These are phyloP conservation scores for Rhinophrynus dorsalis DNA, from an alignment of 2,797 vertebrate species.

Conservation along the genomic window DNA sequence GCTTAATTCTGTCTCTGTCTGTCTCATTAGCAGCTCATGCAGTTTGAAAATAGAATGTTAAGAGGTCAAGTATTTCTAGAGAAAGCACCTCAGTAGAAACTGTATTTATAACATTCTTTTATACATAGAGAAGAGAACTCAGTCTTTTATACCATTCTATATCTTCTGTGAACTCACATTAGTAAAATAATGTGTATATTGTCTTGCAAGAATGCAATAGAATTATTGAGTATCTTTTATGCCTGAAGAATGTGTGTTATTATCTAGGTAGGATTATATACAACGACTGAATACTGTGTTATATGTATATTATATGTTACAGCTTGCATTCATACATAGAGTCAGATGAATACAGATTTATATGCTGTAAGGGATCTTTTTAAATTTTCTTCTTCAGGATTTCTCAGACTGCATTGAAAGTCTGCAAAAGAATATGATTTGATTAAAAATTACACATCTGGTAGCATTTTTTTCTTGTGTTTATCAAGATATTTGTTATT, in stretches of 20 bases:
- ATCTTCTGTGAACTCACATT: constrained; percentile 8
- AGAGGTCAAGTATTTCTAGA: constrained; percentile 47
- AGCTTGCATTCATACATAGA: too few species aligned
- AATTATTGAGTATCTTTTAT: background rate
- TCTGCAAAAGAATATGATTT: too few species aligned
- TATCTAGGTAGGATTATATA: background rate
- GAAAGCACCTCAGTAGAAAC: constrained; percentile 26
- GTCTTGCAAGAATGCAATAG: background rate
- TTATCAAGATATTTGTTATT: too few species aligned
- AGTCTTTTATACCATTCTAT: constrained; percentile 21
- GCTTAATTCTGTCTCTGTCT: constrained; percentile 51
- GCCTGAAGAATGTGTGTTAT: background rate
- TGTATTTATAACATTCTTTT: constrained; percentile 40
- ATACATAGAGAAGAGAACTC: constrained; percentile 8
- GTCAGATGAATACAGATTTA: too few species aligned
- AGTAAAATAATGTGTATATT: constrained; percentile 5
- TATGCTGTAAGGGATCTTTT: too few species aligned
- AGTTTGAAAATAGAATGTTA: constrained; percentile 45
- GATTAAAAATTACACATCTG: too few species aligned
- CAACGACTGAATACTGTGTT: background rate
- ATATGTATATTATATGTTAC: too few species aligned
- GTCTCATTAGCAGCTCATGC: constrained; percentile 47
- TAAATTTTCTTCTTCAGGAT: too few species aligned
- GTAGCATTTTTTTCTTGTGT: too few species aligned
- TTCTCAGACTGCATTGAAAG: too few species aligned